These are phyloP conservation scores for Babyrousa celebensis DNA, from an alignment of 2,797 vertebrate genomes.

Conservation along the genomic window DNA sequence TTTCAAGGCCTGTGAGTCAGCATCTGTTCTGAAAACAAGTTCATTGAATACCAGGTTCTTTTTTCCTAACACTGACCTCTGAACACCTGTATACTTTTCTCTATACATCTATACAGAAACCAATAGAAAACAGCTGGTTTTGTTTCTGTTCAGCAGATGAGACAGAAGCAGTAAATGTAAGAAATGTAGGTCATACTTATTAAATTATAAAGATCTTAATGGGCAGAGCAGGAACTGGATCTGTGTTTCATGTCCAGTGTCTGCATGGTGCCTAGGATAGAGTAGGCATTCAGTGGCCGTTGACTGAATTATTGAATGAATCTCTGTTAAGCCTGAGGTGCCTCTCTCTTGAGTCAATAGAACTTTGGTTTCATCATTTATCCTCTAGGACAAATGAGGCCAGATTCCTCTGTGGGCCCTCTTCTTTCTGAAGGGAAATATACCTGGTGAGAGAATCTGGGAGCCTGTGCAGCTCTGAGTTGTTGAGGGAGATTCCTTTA, in stretches of 20 bases:
- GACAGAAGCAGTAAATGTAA: background rate
- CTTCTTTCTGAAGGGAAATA: conserved; percentile 67
- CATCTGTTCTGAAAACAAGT: too few species aligned
- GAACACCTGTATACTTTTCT: background rate
- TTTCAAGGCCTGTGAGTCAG: too few species aligned
- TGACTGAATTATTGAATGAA: conserved; percentile 31
- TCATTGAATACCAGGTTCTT: background rate
- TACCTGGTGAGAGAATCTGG: conserved; percentile 49
- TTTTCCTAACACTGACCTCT: background rate
- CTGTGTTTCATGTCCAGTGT: background rate
- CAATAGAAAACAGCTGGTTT: background rate
- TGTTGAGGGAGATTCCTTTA: conserved; percentile 69
- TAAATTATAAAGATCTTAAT: background rate
- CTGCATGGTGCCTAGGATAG: background rate
- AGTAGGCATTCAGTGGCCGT: background rate
- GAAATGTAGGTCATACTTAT: background rate
- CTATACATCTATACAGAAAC: background rate
- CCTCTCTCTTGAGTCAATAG: conserved; percentile 53
- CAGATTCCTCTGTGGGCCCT: conserved; percentile 51
- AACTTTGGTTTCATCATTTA: conserved; percentile 66
- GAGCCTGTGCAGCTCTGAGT: conserved; percentile 31
- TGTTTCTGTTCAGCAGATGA: conserved; percentile 32
- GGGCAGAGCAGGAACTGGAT: background rate
- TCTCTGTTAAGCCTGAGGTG: conserved; percentile 69
- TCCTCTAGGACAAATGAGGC: conserved; percentile 61